A percentile compares a stretch with the other conserved stretches of the same genome.
Conservation (phyloP, 2,888 invertebrate species). For the Melipona beecheii region DNA sequence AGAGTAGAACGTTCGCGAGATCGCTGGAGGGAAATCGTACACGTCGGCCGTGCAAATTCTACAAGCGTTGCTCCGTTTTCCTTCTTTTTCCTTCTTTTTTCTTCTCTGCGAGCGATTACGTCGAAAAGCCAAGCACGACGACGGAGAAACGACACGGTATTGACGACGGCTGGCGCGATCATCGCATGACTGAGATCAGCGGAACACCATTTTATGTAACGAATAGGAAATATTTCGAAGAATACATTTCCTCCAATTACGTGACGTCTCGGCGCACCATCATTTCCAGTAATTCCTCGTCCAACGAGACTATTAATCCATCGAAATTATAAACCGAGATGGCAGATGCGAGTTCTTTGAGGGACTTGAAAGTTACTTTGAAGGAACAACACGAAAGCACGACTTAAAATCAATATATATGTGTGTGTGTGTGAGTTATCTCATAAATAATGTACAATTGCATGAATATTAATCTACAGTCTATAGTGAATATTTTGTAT, state of each 20-base stretch:
- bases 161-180: neutral
- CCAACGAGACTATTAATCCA: neutral
- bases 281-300: neutral
- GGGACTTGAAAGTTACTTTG: neutral
- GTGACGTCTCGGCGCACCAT: constrained; percentile 15
- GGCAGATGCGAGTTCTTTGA: neutral
- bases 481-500: too few species aligned
- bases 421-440: too few species aligned
- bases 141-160: neutral
- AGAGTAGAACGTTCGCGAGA: neutral
- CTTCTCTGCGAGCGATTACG: neutral
- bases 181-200: constrained; percentile 3
- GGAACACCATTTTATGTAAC: constrained; percentile 38
- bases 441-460: too few species aligned
- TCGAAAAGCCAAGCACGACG: neutral
- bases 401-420: neutral
- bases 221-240: constrained; percentile 28
- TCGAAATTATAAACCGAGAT: neutral
- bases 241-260: constrained; percentile 18
- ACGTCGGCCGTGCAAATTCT: too few species aligned
- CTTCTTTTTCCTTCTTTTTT: too few species aligned
- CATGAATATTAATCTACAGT: too few species aligned
- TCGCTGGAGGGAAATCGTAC: neutral
- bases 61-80: too few species aligned
- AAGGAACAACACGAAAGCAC: neutral